Base-by-base conservation (phyloP, 2,888 invertebrate genomes). In the Allophyes oxyacanthae region DNA sequence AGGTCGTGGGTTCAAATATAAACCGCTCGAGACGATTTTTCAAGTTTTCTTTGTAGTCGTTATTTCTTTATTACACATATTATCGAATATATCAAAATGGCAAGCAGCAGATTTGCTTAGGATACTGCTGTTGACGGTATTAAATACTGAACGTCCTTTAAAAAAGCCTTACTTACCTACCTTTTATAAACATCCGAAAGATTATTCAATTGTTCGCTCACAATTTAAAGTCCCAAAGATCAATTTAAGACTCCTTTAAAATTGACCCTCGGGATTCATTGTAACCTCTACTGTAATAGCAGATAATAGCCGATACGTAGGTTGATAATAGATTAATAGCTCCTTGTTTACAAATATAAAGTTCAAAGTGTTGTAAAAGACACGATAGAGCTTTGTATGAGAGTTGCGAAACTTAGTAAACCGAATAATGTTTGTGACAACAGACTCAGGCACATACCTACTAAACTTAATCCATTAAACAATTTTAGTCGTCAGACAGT, bases 291-390 rank as follows among this genome's bases (percentile, higher is more conserved):
- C 6, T 37, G 34, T 55, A 59, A 55, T 49, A 40, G 10, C 41
- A 45, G 46, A 48, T 56, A 51, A 57, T 61, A 37, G 54, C 5
- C 32, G 28, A 68, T 48, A 34, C 15, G 38, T 25, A 4, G 38
- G 41, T 37, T 40, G 45, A 26, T 62, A 57, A 55, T 53, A 41
- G 52, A 54, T 50, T 62, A 58, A 69, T 62, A 26, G 45, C 32
- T 30, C 26, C 26, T 55, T 43, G 34, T 55, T 52, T 43, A 44
- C 30, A 34, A n/a, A 33, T 49, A 9, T 57, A 54, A 52, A 62
- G 55, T 43, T 11, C 44, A 26, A n/a, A n/a, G 10, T 42, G 37
- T 41, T 30, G 37, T 59, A 59, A 49, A 13, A 13, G 6, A 51
- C 8, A 46, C 9, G 20, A 42, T 14, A 33, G 13, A 54, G 10